phyloP scores from a whole-genome alignment of 64 coral and sea anemone species.

The Actinia equina region DNA sequence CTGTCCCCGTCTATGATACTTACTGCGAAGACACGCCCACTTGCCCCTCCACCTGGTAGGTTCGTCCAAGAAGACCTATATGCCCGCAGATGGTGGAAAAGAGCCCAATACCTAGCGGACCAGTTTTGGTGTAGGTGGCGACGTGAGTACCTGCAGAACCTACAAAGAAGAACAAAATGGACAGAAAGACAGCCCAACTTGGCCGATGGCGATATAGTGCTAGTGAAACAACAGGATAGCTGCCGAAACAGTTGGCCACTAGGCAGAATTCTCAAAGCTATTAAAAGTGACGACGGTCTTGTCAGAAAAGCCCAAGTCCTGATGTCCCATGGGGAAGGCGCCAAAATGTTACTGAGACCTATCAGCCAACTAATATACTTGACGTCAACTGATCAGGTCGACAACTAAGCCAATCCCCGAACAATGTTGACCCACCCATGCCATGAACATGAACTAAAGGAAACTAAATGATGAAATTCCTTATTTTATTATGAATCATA shows the following conservation, averaged over 20 bases:
- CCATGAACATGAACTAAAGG: too few species aligned
- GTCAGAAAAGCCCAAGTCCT: background rate
- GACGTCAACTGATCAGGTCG: too few species aligned
- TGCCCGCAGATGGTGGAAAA: background rate
- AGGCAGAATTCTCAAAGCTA: background rate
- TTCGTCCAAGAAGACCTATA: background rate
- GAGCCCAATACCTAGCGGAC: constrained; percentile 7
- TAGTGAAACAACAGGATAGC: background rate
- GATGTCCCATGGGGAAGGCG: background rate
- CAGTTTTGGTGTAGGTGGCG: constrained; percentile 4
- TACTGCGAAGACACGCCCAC: constrained; percentile 10
- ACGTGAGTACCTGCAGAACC: background rate
- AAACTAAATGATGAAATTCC: too few species aligned
- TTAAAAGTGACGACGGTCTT: background rate
- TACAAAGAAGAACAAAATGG: background rate
- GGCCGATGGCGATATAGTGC: background rate
- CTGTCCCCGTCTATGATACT: background rate
- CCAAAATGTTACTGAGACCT: too few species aligned
- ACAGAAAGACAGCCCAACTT: background rate
- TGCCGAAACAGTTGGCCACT: background rate
- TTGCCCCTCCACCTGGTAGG: background rate
- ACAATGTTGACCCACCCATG: too few species aligned
- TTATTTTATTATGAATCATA: too few species aligned
- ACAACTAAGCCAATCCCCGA: too few species aligned
- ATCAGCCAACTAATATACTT: too few species aligned